phyloP scores from a whole-genome alignment of 53 echinoderm and acorn worm species.

The Henricia sp. region DNA sequence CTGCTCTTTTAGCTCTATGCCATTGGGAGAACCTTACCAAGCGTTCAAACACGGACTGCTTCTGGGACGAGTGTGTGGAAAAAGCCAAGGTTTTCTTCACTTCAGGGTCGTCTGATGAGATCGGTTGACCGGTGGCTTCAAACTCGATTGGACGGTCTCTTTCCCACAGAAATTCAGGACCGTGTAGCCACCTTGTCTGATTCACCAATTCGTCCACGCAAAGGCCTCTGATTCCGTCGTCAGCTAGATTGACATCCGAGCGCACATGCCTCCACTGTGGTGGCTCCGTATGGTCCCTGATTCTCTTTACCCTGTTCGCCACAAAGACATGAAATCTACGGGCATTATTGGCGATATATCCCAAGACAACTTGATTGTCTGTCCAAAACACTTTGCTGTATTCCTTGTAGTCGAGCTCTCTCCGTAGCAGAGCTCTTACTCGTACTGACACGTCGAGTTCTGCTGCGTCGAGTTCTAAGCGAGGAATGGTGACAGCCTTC shows the following conservation, averaged over 20 bases:
- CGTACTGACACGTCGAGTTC: slow-evolving; percentile 59
- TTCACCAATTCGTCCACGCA: background rate
- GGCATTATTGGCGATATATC: slow-evolving; percentile 57
- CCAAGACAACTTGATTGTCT: slow-evolving; percentile 61
- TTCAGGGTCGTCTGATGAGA: slow-evolving; percentile 65
- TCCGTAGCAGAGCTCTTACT: slow-evolving; percentile 37
- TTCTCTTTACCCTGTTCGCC: slow-evolving; percentile 59
- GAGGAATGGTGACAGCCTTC: slow-evolving; percentile 59
- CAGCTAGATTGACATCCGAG: slow-evolving; percentile 40
- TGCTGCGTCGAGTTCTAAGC: slow-evolving; percentile 62
- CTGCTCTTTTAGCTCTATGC: slow-evolving; percentile 7
- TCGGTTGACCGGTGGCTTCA: background rate
- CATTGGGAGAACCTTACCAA: slow-evolving; percentile 32
- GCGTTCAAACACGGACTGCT: background rate
- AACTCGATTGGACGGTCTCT: slow-evolving; percentile 18
- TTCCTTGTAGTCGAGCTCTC: slow-evolving; percentile 40
- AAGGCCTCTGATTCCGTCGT: slow-evolving; percentile 46
- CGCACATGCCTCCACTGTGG: slow-evolving; percentile 57
- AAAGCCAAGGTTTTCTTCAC: slow-evolving; percentile 28
- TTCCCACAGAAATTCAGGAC: slow-evolving; percentile 45
- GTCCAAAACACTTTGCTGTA: slow-evolving; percentile 62
- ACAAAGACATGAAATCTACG: slow-evolving; percentile 64
- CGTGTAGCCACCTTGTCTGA: slow-evolving; percentile 19
- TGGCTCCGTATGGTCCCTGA: slow-evolving; percentile 47
- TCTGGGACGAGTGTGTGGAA: background rate